These are phyloP conservation scores for Tuberolachnus salignus DNA, from an alignment of 2,888 invertebrate genomes.

Conservation along the genomic window DNA sequence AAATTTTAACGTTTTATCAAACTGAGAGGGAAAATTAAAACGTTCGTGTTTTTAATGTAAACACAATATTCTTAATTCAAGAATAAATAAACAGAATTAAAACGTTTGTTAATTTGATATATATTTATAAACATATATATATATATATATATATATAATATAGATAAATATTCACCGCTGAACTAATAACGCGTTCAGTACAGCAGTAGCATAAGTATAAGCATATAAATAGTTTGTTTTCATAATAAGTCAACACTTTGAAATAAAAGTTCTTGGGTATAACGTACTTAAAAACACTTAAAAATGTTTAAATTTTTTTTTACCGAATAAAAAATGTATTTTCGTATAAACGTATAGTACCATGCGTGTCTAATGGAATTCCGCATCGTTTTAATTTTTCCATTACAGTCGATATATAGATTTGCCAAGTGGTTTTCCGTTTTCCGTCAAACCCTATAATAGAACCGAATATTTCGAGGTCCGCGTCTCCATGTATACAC, in stretches of 20 bases:
- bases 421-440: no score
- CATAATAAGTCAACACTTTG: slow-evolving; percentile 24
- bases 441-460: no score
- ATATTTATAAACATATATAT: slow-evolving; percentile 14
- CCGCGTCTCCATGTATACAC: no score
- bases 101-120: slow-evolving; percentile 29
- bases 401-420: no score
- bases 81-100: slow-evolving; percentile 46
- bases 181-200: background rate
- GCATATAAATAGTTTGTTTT: slow-evolving; percentile 41
- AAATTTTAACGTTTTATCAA: background rate
- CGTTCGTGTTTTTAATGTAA: slow-evolving; percentile 4
- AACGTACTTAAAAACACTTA: background rate
- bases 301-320: background rate
- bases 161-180: background rate
- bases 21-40: slow-evolving; percentile 9
- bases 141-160: no score
- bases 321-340: no score
- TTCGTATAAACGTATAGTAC: no score
- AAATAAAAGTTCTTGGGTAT: background rate
- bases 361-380: no score
- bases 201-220: background rate
- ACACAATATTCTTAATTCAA: slow-evolving; percentile 23
- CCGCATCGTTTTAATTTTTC: no score
- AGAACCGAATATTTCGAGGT: no score